Evolutionary conservation across 2,888 invertebrate genomes (phyloP), one percentile per base, ranked within the genome.

Genomic region (Eurytoma californica): DNA sequence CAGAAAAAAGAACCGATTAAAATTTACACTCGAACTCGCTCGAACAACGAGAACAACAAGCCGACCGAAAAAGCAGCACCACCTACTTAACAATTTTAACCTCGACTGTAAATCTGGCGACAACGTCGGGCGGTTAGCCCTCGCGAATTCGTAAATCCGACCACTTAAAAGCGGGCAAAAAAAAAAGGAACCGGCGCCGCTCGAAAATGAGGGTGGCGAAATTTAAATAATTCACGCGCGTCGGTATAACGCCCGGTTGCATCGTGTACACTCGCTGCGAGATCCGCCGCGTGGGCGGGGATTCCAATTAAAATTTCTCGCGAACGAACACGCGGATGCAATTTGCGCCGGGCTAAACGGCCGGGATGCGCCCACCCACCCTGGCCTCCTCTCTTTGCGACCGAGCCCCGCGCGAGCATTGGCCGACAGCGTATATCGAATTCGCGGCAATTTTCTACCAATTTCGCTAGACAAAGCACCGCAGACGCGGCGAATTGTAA

Each of bases 241-340:
- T n/a, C 53, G 53, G 57, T 68, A 30, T 24, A 68, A 57, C 51
- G 5, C 57, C 30, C 39, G 47, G 24, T 12, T 13, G 30, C 28
- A 2, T 30, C 30, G 12, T 20, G 55, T 14, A 18, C 14, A 13
- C 9, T 3, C 14, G n/a, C 16, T 14, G 14, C 3, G 47, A 49
- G 39, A 13, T 58, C 28, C 57, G 16, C 57, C 14, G 39, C 7
- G n/a, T 14, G 18, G 14, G 49, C 47, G 24, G 14, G 30, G 39
- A 72, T 80, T 76, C 72, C 77, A 77, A 73, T 80, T 77, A 80
- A 72, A 80, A 80, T 80, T 76, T 79, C 67, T 24, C 60, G 18
- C 53, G 12, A 61, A 30, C 78, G 67, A 67, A 68, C 60, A 60
- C 20, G 70, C 66, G 4, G 72, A 72, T 49, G 63, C 68, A 68